Base-by-base conservation (phyloP, 2,888 invertebrate genomes). In the Nomada lathburiana region DNA sequence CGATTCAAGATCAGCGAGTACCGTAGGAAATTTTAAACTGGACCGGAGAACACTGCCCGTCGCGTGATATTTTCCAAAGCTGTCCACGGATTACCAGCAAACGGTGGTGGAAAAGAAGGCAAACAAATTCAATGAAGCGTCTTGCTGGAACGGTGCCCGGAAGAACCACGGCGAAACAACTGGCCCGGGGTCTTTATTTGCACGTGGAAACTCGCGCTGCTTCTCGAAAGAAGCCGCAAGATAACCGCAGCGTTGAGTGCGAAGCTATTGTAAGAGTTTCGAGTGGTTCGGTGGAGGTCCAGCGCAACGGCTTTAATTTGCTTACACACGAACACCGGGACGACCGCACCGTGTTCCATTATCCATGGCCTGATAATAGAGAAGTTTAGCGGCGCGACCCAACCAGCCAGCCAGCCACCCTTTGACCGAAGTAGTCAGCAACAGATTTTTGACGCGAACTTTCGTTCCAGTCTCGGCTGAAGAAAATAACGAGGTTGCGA, bases 81-180 rank as follows among this genome's bases (percentile, higher is more conserved):
- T 20, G 59, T 67, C 67, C 67, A 57, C 72, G 67, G 59, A 76
- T 63, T 59, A 64, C 50, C 60, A 69, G 59, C 64, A 60, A 80
- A 82, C 70, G 36, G 60, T 16, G 44, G 23, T 7, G 13, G 26
- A 44, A 76, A 82, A 82, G 76, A 74, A 76, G 57, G 64, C 76
- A 72, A 76, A 72, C 76, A 74, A 86, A 86, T 84, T 86, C 68
- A 74, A 65, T 44, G 65, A 44, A 71, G 44, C 76, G 55, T 76
- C 29, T 53, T 29, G 71, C 55, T 82, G 81, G 83, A 87, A 83
- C 57, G 73, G 64, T 85, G 84, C 76, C 75, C 75, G 71, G 63
- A 73, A 83, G 67, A 78, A 75, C 52, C 52, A 47, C 57, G 29
- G 20, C 62, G 63, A 44, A 75, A 62, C 63, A 77, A 69, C 69